Conservation (phyloP, 35 echinoderm and acorn worm species). For the Apostichopus californicus region DNA sequence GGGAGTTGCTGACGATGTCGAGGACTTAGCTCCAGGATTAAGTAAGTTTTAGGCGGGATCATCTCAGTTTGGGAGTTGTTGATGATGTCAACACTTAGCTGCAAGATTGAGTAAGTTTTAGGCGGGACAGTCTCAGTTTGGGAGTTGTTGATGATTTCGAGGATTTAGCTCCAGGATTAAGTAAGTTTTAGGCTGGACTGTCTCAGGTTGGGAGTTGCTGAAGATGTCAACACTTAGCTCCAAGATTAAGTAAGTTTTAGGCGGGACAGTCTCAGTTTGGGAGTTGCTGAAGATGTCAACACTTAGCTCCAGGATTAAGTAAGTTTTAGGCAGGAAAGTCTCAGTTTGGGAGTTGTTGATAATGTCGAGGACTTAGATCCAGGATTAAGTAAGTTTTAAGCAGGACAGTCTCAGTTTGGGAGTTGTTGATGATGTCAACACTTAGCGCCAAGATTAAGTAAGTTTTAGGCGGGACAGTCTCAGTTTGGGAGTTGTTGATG, state of each 20-base stretch:
- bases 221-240: conserved; percentile 88
- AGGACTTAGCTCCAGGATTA: too few relatives aligned
- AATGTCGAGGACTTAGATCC: conserved; percentile 46
- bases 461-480: background rate
- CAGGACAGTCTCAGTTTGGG: background rate
- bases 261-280: too few relatives aligned
- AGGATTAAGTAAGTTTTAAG: conserved; percentile 72
- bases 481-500: too few relatives aligned
- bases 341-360: too few relatives aligned
- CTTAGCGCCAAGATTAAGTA: background rate
- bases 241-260: conserved; percentile 77
- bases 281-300: too few relatives aligned
- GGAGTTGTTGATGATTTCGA: conserved; percentile 80
- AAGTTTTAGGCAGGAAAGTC: too few relatives aligned
- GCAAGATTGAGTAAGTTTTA: too few relatives aligned
- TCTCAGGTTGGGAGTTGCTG: conserved; percentile 72
- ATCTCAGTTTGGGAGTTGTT: conserved; percentile 62
- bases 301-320: too few relatives aligned
- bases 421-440: too few relatives aligned
- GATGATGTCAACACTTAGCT: conserved; percentile 75
- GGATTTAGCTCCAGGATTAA: background rate
- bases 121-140: conserved; percentile 65
- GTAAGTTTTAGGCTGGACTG: background rate
- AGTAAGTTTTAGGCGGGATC: too few relatives aligned
- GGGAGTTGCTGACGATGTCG: too few relatives aligned